Percentiles rank a stretch among this genome's conserved stretches.
Evolutionary conservation across 1,140 invertebrate species (phyloP).

Genomic region (Cecropterus lyciades): DNA sequence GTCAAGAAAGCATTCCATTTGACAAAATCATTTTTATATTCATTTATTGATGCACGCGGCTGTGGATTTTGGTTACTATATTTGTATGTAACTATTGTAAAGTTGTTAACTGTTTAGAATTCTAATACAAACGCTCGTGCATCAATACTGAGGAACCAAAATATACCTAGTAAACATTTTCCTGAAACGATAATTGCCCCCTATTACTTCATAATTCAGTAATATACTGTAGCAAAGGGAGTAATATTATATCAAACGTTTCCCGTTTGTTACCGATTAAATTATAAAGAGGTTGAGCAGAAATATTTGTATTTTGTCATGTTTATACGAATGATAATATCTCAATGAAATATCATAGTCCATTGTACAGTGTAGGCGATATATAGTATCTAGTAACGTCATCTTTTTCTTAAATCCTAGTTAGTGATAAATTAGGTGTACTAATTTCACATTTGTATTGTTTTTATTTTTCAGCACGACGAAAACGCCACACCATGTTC

Average conservation of each 20-base stretch:
- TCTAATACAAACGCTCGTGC: neutral
- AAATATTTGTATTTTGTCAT: slow-evolving; percentile 83
- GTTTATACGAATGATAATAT: slow-evolving; percentile 81
- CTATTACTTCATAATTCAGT: slow-evolving; percentile 12
- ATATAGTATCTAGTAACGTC: slow-evolving; percentile 73
- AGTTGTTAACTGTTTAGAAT: slow-evolving; percentile 13
- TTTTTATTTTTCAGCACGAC: slow-evolving; percentile 41
- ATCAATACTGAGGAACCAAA: slow-evolving; percentile 22
- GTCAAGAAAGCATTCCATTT: slow-evolving; percentile 79
- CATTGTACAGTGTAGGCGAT: slow-evolving; percentile 80
- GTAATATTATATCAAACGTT: slow-evolving; percentile 73
- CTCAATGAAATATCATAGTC: slow-evolving; percentile 81
- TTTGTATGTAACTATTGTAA: slow-evolving; percentile 9
- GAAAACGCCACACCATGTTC: slow-evolving; percentile 13
- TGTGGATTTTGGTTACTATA: slow-evolving; percentile 8
- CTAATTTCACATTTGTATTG: slow-evolving; percentile 71
- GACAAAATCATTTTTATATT: slow-evolving; percentile 28
- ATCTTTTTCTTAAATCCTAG: slow-evolving; percentile 73
- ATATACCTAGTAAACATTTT: slow-evolving; percentile 19
- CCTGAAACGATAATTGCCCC: neutral
- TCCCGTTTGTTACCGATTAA: slow-evolving; percentile 79
- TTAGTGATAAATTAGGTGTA: slow-evolving; percentile 74
- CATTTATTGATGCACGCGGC: slow-evolving; percentile 64
- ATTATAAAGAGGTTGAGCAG: slow-evolving; percentile 71
- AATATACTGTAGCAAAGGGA: slow-evolving; percentile 74